phyloP scores from a whole-genome alignment of 2,888 invertebrate species.

The Amaurobius ferox region DNA sequence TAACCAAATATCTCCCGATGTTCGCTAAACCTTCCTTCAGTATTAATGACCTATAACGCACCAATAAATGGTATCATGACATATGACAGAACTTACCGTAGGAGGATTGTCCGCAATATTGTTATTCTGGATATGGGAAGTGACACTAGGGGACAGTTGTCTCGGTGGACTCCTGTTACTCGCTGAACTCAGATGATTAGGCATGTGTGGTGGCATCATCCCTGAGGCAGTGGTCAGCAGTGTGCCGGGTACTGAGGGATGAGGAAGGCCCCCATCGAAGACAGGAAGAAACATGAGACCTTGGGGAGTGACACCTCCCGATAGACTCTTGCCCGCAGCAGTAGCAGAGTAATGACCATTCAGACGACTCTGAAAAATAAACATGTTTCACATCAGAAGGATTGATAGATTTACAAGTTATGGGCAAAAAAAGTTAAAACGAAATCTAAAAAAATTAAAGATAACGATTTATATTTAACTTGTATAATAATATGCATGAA shows the following conservation, averaged over 20 bases:
- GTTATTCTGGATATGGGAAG: conserved; percentile 25
- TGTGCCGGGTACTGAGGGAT: conserved; percentile 24
- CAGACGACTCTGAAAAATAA: conserved; percentile 67
- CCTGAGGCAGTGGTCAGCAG: conserved; percentile 50
- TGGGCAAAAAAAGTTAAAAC: no score
- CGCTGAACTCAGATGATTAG: conserved; percentile 53
- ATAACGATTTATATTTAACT: no score
- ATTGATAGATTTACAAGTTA: no score
- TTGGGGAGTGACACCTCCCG: conserved; percentile 36
- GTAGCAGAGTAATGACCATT: conserved; percentile 71
- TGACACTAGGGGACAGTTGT: conserved; percentile 59
- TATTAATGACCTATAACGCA: background rate
- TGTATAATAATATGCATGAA: no score
- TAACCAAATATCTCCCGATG: background rate
- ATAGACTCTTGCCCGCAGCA: conserved; percentile 36
- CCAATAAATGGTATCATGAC: background rate
- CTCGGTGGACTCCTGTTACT: conserved; percentile 41
- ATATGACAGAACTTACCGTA: conserved; percentile 50
- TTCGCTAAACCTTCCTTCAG: background rate
- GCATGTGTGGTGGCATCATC: conserved; percentile 54
- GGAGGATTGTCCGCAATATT: conserved; percentile 37
- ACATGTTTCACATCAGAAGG: no score
- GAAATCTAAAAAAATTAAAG: no score
- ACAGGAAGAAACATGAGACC: conserved; percentile 70
- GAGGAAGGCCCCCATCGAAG: conserved; percentile 62